A percentile compares a stretch with the other conserved stretches of the same genome.
These are phyloP conservation scores for Macropus fuliginosus DNA, from an alignment of 2,797 vertebrate species.

Conservation along the genomic window DNA sequence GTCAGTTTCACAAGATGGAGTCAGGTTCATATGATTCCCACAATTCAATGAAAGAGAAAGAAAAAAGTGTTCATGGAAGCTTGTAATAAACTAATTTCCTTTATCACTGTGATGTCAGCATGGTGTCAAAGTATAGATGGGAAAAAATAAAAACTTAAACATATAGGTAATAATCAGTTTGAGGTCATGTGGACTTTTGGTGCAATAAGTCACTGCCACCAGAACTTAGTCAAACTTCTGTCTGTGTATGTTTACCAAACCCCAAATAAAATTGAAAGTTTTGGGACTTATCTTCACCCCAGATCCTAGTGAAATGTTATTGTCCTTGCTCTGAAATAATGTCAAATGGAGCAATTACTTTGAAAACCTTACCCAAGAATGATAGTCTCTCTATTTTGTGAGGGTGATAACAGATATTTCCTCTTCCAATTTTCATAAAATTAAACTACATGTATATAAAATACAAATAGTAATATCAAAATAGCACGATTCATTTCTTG, in stretches of 20 bases:
- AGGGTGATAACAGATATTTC: slow-evolving; percentile 50
- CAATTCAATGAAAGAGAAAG: neutral
- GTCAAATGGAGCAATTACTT: slow-evolving; percentile 41
- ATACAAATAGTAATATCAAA: slow-evolving; percentile 54
- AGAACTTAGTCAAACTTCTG: neutral
- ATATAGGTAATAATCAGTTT: neutral
- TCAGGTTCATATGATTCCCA: neutral
- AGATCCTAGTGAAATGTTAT: slow-evolving; percentile 14
- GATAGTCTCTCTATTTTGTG: slow-evolving; percentile 53
- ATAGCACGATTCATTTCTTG: slow-evolving; percentile 30
- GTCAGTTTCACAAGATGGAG: neutral
- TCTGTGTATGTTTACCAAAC: neutral
- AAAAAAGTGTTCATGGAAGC: slow-evolving; percentile 1
- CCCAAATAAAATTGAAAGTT: neutral
- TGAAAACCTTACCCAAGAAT: slow-evolving; percentile 1
- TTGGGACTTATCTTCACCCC: slow-evolving; percentile 23
- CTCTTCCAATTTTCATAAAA: slow-evolving; percentile 49
- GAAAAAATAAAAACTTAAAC: neutral
- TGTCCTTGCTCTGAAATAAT: neutral
- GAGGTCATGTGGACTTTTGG: neutral
- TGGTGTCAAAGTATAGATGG: neutral
- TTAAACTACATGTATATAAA: slow-evolving; percentile 45
- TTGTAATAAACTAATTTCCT: neutral
- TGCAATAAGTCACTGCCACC: neutral
- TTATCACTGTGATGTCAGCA: slow-evolving; percentile 5